These are phyloP conservation scores for Drosophila monieri DNA, from an alignment of 2,888 invertebrate genomes.

Conservation along the genomic window DNA sequence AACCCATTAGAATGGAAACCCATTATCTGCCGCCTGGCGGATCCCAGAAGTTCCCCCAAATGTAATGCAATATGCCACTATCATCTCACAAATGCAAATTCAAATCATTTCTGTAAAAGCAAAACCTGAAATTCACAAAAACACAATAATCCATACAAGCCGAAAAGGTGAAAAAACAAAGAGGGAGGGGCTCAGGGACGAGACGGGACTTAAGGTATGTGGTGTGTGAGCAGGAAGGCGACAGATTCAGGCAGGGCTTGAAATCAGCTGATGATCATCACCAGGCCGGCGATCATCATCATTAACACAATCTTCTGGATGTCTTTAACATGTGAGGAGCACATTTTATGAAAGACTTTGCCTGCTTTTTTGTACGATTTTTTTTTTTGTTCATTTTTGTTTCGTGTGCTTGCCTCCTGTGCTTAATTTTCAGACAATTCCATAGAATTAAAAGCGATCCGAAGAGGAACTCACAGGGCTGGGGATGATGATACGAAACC, in stretches of 20 bases:
- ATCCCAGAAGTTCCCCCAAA: constrained; percentile 58
- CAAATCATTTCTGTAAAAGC: constrained; percentile 44
- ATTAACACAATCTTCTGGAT: constrained; percentile 40
- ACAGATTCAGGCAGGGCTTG: constrained; percentile 39
- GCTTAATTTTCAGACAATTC: constrained; percentile 74
- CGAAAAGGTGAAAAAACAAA: constrained; percentile 49
- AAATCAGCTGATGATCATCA: constrained; percentile 70
- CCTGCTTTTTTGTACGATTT: constrained; percentile 4
- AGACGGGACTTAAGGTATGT: neutral
- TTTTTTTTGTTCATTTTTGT: constrained; percentile 5
- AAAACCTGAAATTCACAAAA: constrained; percentile 47
- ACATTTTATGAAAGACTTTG: constrained; percentile 54
- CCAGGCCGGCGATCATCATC: constrained; percentile 12
- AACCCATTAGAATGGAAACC: constrained; percentile 42
- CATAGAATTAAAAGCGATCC: constrained; percentile 69
- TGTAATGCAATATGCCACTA: constrained; percentile 58
- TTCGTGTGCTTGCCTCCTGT: constrained; percentile 34
- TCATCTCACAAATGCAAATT: constrained; percentile 41
- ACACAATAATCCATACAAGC: constrained; percentile 14
- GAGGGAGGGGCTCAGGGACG: neutral
- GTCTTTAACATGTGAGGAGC: constrained; percentile 70
- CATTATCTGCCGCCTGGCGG: constrained; percentile 15
- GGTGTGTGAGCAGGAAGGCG: constrained; percentile 7
- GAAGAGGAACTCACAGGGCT: constrained; percentile 52
- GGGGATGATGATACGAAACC: constrained; percentile 34